A percentile compares a stretch with the other conserved stretches of the same genome.
These are phyloP conservation scores for Helicoverpa armigera DNA, from an alignment of 1,140 invertebrate species.

Conservation along the genomic window DNA sequence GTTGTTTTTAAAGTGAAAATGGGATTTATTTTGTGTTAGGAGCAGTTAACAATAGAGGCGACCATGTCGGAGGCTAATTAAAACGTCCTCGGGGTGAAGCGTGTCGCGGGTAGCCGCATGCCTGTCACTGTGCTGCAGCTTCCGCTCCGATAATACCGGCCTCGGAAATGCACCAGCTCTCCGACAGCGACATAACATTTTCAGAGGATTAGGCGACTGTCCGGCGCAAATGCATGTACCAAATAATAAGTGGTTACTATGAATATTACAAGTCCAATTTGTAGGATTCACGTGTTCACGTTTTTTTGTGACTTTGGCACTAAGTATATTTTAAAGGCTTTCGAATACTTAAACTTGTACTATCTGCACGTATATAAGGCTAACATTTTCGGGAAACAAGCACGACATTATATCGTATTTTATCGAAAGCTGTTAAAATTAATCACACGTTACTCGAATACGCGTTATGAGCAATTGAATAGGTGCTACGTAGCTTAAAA, in stretches of 20 bases:
- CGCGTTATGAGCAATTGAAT: constrained; percentile 36
- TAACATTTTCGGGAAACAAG: neutral
- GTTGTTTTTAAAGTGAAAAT: constrained; percentile 9
- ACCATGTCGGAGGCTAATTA: constrained; percentile 51
- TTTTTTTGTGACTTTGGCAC: neutral
- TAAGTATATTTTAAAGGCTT: neutral
- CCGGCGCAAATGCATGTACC: neutral
- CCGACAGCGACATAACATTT: constrained; percentile 8
- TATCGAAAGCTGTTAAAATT: constrained; percentile 17
- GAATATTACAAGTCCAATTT: neutral
- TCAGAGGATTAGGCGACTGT: constrained; percentile 7
- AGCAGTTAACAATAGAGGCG: constrained; percentile 10
- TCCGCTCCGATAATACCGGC: constrained; percentile 42
- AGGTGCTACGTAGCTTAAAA: constrained; percentile 42
- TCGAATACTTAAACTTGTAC: neutral
- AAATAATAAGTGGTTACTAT: constrained; percentile 1
- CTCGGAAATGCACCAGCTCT: constrained; percentile 18
- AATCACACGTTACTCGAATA: constrained; percentile 28
- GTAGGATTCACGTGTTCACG: neutral
- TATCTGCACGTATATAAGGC: neutral
- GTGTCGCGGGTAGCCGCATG: constrained; percentile 49
- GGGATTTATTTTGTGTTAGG: constrained; percentile 27
- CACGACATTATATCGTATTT: constrained; percentile 27
- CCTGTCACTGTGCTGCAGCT: constrained; percentile 44
- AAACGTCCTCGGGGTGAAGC: constrained; percentile 48